phyloP scores from a whole-genome alignment of 1,140 invertebrate species.

The Bursaphelenchus mucronatus region DNA sequence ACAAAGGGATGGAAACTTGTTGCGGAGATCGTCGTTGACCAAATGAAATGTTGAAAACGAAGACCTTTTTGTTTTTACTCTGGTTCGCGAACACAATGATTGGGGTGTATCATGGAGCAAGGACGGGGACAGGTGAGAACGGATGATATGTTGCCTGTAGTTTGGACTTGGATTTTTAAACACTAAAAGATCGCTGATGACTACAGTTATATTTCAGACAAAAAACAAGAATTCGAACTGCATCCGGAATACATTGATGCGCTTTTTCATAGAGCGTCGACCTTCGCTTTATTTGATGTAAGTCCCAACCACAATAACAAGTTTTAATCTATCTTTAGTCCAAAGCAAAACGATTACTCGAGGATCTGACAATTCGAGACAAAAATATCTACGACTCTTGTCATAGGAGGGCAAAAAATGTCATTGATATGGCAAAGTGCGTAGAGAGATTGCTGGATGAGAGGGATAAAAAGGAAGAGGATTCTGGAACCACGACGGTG shows the following conservation, averaged over 20 bases:
- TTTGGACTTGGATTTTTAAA: too few species aligned
- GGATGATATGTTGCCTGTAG: too few species aligned
- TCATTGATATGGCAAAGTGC: constrained; percentile 11
- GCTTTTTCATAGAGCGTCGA: constrained; percentile 9
- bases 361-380: not conserved
- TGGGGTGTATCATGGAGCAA: too few species aligned
- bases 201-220: not conserved
- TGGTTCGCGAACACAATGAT: too few species aligned
- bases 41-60: too few species aligned
- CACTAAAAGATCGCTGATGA: too few species aligned
- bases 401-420: not conserved
- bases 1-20: too few species aligned
- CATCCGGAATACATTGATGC: constrained; percentile 12
- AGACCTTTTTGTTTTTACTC: too few species aligned
- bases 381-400: constrained; percentile 1
- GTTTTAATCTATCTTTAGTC: constrained; percentile 7
- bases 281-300: constrained; percentile 12
- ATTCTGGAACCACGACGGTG: not conserved
- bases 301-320: not conserved
- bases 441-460: constrained; percentile 9
- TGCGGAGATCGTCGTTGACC: too few species aligned
- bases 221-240: constrained; percentile 11
- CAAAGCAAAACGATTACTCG: constrained; percentile 13
- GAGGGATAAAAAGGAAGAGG: not conserved
- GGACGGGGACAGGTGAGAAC: too few species aligned